Evolutionary conservation across 1,140 invertebrate species (phyloP), one percentile per base, ranked within the genome.

Genomic region (Globodera rostochiensis): DNA sequence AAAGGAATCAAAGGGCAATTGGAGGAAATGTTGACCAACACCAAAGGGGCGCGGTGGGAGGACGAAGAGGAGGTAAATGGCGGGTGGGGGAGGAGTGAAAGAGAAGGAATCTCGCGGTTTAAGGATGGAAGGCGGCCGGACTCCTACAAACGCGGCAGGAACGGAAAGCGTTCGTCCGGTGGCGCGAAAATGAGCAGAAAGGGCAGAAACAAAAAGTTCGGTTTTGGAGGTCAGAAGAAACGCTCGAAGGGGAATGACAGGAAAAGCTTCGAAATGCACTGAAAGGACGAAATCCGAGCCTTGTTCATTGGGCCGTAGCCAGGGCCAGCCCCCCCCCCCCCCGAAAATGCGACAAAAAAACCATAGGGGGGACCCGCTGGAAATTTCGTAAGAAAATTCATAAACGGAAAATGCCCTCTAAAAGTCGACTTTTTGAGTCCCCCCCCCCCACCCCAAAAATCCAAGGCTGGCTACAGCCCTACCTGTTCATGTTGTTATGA

Each of bases 201-300:
- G 47, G 47, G 64, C 19, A 73, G 96, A 90, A 93, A 97, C 90
- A 92, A 93, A 73, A 96, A 95, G 88, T 98, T 94, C 91, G 97
- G 96, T 1, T 97, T 95, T 92, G 97, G 97, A 64, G 96, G 96
- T 4, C 96, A 96, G 87, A 98, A 98, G 91, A 94, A 94, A 84
- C 94, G 95, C 3, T 92, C 91, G 0, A 99, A 99, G 90, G 91
- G 92, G 64, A 99, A 99, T 87, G 96, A 95, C 1, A 94, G 93
- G 85, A 93, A 94, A 0, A 96, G 94, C 66, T 87, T 67, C 25
- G 73, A 82, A 36, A 71, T 36, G 46, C 46, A 71, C 13, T 71
- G 46, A 47, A 36, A 36, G 36, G 36, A 36, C 36, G 36, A 36
- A 36, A 36, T 36, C 36, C 1, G 36, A 36, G 36, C 36, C 36